These are phyloP conservation scores for Spea multiplicata DNA, from an alignment of 2,113 vertebrate genomes.

Conservation along the genomic window DNA sequence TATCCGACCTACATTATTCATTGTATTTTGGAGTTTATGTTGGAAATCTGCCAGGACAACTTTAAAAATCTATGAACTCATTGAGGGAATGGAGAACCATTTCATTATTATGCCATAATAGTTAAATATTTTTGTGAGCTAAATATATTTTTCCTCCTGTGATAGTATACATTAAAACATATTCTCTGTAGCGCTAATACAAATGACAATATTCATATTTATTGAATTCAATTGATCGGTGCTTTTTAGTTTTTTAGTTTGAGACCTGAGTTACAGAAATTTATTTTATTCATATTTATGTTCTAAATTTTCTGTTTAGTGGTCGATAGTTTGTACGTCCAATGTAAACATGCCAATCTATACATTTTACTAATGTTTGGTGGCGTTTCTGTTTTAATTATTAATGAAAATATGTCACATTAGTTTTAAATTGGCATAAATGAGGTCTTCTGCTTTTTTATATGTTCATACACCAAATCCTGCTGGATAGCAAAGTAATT, in stretches of 20 bases:
- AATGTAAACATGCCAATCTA: constrained; percentile 3
- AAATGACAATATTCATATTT: too few relatives aligned
- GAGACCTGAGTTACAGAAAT: too few relatives aligned
- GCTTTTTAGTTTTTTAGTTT: too few relatives aligned
- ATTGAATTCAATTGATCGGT: too few relatives aligned
- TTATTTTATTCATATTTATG: too few relatives aligned
- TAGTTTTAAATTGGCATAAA: not conserved
- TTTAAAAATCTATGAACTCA: not conserved
- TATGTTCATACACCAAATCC: too few relatives aligned
- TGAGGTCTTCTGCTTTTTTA: constrained; percentile 1
- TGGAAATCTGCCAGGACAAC: constrained; percentile 54
- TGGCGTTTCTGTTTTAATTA: constrained; percentile 9
- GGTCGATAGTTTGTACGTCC: not conserved
- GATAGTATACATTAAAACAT: too few relatives aligned
- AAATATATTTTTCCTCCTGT: too few relatives aligned
- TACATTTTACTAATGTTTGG: not conserved
- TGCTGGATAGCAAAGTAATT: too few relatives aligned
- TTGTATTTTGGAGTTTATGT: constrained; percentile 63
- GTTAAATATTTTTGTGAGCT: not conserved
- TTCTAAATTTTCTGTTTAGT: not conserved
- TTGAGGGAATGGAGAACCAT: not conserved
- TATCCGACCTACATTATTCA: constrained; percentile 75
- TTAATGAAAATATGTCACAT: constrained; percentile 22
- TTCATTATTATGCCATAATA: not conserved
- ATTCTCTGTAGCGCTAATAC: too few relatives aligned